A percentile compares a stretch with the other conserved stretches of the same genome.
These are phyloP conservation scores for Promerops cafer DNA, from an alignment of 2,113 vertebrate genomes.

Conservation along the genomic window DNA sequence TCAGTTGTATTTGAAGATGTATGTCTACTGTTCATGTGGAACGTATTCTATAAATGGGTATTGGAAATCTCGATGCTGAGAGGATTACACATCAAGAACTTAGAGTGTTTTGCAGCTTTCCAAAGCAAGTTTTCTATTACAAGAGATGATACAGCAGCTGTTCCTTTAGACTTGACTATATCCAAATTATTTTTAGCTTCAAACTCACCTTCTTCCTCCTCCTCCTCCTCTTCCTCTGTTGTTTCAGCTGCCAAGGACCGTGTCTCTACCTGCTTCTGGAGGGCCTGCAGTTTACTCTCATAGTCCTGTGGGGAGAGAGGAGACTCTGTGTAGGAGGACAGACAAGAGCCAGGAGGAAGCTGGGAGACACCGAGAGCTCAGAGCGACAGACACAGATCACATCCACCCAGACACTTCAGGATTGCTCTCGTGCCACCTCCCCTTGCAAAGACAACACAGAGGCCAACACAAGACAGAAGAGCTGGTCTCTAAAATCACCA, in stretches of 20 bases:
- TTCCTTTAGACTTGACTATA: neutral
- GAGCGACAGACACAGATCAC: neutral
- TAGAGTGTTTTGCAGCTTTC: neutral
- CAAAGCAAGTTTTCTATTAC: neutral
- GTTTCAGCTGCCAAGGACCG: conserved; percentile 89
- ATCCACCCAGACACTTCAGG: neutral
- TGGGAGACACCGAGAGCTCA: neutral
- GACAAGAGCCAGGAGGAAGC: neutral
- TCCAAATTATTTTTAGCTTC: neutral
- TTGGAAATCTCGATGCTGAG: neutral
- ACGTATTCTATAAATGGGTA: neutral
- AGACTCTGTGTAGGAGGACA: conserved; percentile 69
- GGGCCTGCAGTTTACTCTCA: conserved; percentile 94
- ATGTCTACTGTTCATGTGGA: neutral
- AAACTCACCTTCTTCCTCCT: conserved; percentile 84
- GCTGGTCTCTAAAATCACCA: neutral
- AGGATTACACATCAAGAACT: neutral
- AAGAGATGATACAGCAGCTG: neutral
- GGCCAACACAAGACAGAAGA: neutral
- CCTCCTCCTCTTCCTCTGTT: conserved; percentile 87
- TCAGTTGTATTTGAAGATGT: neutral
- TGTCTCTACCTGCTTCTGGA: conserved; percentile 97
- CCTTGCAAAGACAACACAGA: neutral
- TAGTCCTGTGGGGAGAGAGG: conserved; percentile 85
- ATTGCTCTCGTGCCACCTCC: neutral